These are phyloP conservation scores for Slavum lentiscoides DNA, from an alignment of 2,888 invertebrate species.

Conservation along the genomic window DNA sequence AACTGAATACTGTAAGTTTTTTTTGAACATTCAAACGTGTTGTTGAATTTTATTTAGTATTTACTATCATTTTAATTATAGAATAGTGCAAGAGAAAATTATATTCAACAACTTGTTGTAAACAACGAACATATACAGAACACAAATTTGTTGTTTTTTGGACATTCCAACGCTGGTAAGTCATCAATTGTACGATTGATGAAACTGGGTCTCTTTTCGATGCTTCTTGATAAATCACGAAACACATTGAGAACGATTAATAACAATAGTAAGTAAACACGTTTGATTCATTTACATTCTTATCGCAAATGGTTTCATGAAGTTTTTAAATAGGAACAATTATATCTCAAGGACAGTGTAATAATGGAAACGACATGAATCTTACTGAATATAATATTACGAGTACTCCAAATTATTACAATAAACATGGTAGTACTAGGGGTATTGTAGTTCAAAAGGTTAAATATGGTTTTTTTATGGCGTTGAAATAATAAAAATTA, in stretches of 20 bases:
- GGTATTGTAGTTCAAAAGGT: slow-evolving; percentile 48
- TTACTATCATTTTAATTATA: slow-evolving; percentile 29
- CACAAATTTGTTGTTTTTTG: slow-evolving; percentile 72
- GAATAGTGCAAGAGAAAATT: slow-evolving; percentile 61
- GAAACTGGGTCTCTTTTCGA: slow-evolving; percentile 49
- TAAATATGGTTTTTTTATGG: background rate
- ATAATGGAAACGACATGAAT: slow-evolving; percentile 45
- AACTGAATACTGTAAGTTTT: slow-evolving; percentile 66
- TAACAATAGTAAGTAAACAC: slow-evolving; percentile 25
- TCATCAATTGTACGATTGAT: slow-evolving; percentile 60
- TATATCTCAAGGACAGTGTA: slow-evolving; percentile 26
- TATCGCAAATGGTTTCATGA: background rate
- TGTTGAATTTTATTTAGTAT: background rate
- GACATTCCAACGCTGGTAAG: slow-evolving; percentile 75
- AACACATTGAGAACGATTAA: slow-evolving; percentile 48
- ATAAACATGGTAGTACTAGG: slow-evolving; percentile 31
- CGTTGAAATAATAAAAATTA: background rate
- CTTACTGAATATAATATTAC: slow-evolving; percentile 45
- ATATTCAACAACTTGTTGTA: slow-evolving; percentile 69
- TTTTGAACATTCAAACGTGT: slow-evolving; percentile 58
- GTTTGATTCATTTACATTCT: background rate
- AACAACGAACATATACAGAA: slow-evolving; percentile 65
- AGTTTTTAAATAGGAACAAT: slow-evolving; percentile 22
- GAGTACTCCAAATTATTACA: slow-evolving; percentile 29
- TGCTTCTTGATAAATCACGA: slow-evolving; percentile 42